A percentile compares a stretch with the other conserved stretches of the same genome.
Evolutionary conservation across 2,113 vertebrate genomes (phyloP).

Genomic region (Garra rufa): DNA sequence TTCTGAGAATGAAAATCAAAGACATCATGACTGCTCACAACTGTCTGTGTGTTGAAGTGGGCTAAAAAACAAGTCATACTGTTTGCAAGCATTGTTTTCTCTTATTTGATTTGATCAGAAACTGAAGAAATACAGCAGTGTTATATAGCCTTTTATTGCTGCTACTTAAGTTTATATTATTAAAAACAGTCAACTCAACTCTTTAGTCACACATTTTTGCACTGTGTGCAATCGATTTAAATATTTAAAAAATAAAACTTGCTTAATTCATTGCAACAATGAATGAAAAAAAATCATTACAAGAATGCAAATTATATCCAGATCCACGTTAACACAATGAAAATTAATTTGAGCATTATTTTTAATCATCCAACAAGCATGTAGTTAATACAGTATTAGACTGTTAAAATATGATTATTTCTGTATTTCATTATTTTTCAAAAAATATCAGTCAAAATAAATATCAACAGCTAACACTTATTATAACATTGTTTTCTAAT

Average conservation of each 20-base stretch:
- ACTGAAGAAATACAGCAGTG: background rate
- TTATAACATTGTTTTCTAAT: background rate
- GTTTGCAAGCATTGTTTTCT: background rate
- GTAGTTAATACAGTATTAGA: background rate
- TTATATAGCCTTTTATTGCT: background rate
- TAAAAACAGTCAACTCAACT: background rate
- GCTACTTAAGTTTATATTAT: background rate
- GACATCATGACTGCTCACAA: slow-evolving; percentile 30
- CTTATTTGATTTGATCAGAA: background rate
- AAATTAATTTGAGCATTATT: background rate
- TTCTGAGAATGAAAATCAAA: slow-evolving; percentile 33
- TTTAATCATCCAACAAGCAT: background rate
- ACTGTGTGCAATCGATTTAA: background rate
- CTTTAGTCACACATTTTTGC: background rate
- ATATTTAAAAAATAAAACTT: background rate
- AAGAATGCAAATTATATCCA: background rate
- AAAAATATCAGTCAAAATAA: background rate
- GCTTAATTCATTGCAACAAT: background rate
- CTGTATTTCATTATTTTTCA: too few relatives aligned
- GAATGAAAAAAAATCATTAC: too few relatives aligned
- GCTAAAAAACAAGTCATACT: slow-evolving; percentile 26
- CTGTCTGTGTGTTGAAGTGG: background rate
- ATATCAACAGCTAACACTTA: background rate
- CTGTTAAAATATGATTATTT: too few relatives aligned
- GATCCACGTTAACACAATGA: background rate